A percentile compares a stretch with the other conserved stretches of the same genome.
Conservation (phyloP, 1,140 invertebrate genomes). For the Pseudomyrmex pallidus region DNA sequence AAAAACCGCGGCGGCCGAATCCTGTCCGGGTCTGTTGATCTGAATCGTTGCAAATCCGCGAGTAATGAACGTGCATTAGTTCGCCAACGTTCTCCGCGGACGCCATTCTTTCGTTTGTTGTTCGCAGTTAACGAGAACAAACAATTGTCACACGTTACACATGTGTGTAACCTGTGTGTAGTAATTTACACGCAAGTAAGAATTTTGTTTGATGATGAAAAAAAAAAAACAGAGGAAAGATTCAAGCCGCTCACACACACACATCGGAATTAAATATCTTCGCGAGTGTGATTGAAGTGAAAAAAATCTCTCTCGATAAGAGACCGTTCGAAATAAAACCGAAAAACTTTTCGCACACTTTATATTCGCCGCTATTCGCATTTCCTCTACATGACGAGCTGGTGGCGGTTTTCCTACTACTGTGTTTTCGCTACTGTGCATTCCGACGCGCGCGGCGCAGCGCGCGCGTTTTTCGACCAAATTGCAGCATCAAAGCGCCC, state of each 20-base stretch:
- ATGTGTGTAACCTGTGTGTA: no score
- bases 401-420: slow-evolving; percentile 8
- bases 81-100: neutral
- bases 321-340: slow-evolving; percentile 34
- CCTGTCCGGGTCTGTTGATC: slow-evolving; percentile 33
- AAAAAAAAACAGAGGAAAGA: no score
- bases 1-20: slow-evolving; percentile 28
- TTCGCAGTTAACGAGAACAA: neutral
- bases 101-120: neutral
- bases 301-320: slow-evolving; percentile 31
- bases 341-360: neutral
- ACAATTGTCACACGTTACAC: neutral
- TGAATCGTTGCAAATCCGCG: slow-evolving; percentile 17
- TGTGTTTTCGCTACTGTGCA: slow-evolving; percentile 36
- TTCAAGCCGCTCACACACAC: no score
- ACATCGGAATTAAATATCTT: slow-evolving; percentile 9
- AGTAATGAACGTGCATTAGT: slow-evolving; percentile 38
- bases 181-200: neutral
- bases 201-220: neutral
- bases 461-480: slow-evolving; percentile 39
- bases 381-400: slow-evolving; percentile 32
- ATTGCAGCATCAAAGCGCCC: slow-evolving; percentile 48
- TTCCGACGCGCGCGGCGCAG: slow-evolving; percentile 33
- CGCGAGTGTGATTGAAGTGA: slow-evolving; percentile 24
- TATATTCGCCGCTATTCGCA: slow-evolving; percentile 12